phyloP scores from a whole-genome alignment of 2,113 vertebrate genomes.

The Myocastor coypus region DNA sequence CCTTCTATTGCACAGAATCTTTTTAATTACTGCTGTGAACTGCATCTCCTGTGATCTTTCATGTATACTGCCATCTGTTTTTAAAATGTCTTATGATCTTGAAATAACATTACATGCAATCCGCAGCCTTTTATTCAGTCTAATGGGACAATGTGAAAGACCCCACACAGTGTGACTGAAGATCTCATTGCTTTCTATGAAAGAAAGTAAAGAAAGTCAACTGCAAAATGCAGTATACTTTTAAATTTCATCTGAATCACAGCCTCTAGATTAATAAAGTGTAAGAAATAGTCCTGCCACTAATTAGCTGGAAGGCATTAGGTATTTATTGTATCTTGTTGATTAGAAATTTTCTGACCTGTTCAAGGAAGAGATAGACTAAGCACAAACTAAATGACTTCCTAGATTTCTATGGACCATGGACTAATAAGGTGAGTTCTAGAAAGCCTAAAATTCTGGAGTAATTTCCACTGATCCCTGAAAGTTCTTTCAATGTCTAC shows the following conservation, averaged over 20 bases:
- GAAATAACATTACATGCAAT: constrained; percentile 64
- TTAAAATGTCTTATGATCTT: constrained; percentile 74
- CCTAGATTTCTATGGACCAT: rapidly evolving
- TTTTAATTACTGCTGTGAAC: constrained; percentile 78
- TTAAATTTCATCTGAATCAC: constrained; percentile 24
- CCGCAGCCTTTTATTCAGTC: constrained; percentile 46
- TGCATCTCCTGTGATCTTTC: constrained; percentile 68
- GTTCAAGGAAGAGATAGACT: neutral
- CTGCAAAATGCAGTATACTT: constrained; percentile 39
- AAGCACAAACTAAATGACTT: neutral
- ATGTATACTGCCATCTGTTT: constrained; percentile 72
- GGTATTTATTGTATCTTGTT: neutral
- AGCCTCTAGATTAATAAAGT: constrained; percentile 41
- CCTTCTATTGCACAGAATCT: constrained; percentile 74
- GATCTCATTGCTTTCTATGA: neutral
- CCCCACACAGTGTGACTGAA: constrained; percentile 63
- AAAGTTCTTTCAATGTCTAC: neutral
- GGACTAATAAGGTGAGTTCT: neutral
- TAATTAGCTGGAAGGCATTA: constrained; percentile 33
- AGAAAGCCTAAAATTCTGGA: neutral
- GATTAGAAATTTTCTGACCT: constrained; percentile 33
- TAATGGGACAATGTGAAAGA: constrained; percentile 61
- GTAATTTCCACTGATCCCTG: neutral
- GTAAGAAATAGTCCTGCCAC: constrained; percentile 7
- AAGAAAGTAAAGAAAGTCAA: constrained; percentile 65